phyloP scores from a whole-genome alignment of 2,888 invertebrate species.

The Diadegma fenestrale region DNA sequence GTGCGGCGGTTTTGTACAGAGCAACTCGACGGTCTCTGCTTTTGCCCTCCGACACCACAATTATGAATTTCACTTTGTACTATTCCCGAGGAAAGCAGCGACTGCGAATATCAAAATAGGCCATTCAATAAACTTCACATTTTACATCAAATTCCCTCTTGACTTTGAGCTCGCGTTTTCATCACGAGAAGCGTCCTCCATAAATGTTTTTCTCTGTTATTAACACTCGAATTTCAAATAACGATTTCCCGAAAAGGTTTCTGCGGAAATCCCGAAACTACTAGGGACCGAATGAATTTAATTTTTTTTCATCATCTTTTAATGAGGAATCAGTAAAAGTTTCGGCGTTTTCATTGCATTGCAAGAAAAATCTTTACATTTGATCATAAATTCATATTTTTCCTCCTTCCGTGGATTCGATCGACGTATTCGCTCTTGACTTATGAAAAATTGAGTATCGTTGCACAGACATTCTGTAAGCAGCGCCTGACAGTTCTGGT shows the following conservation, averaged over 20 bases:
- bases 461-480: background rate
- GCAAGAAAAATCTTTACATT: no score
- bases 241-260: background rate
- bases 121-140: conserved; percentile 48
- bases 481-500: background rate
- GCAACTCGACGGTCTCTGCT: conserved; percentile 5
- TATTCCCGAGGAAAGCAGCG: conserved; percentile 10
- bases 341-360: no score
- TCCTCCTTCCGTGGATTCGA: no score
- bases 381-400: no score
- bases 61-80: conserved; percentile 59
- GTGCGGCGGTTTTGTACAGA: conserved; percentile 10
- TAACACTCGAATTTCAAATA: background rate
- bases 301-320: no score
- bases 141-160: conserved; percentile 26
- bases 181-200: background rate
- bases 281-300: no score
- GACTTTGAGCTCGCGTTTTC: background rate
- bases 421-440: no score
- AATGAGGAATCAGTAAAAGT: no score
- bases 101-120: conserved; percentile 44
- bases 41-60: conserved; percentile 30
- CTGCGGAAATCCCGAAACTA: background rate
- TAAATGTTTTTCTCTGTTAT: background rate
- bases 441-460: no score